Evolutionary conservation across 2,797 vertebrate species (phyloP).

Genomic region (Poeciliopsis turneri): DNA sequence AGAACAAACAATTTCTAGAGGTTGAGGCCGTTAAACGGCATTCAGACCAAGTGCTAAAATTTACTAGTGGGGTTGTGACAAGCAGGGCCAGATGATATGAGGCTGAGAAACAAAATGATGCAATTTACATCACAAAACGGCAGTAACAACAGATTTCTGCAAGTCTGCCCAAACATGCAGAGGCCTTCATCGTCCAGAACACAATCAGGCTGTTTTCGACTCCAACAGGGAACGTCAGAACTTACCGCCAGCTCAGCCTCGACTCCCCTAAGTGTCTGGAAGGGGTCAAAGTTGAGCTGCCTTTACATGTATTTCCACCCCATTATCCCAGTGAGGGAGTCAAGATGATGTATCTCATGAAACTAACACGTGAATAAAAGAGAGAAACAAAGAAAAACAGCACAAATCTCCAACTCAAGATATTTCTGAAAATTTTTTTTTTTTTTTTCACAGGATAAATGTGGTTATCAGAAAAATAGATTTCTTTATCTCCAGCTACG

Average conservation of each 20-base stretch:
- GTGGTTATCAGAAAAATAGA: not conserved
- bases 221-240: not conserved
- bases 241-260: not conserved
- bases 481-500: conserved; percentile 4
- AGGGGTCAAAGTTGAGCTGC: not conserved
- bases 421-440: not conserved
- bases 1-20: too few species aligned
- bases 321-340: not conserved
- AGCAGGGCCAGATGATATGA: too few species aligned
- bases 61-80: too few species aligned
- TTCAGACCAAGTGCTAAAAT: too few species aligned
- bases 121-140: too few species aligned
- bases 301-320: not conserved
- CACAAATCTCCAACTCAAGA: not conserved
- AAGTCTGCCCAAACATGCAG: too few species aligned
- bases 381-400: not conserved
- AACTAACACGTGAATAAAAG: not conserved
- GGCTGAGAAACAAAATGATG: too few species aligned
- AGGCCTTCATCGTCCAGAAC: not conserved
- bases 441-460: not conserved
- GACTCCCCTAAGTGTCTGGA: not conserved
- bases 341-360: not conserved
- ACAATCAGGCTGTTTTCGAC: not conserved
- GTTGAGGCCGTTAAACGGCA: too few species aligned
- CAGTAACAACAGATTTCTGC: too few species aligned